A percentile compares a stretch with the other conserved stretches of the same genome.
Evolutionary conservation across 2,113 vertebrate species (phyloP).

Genomic region (Labeo rohita): DNA sequence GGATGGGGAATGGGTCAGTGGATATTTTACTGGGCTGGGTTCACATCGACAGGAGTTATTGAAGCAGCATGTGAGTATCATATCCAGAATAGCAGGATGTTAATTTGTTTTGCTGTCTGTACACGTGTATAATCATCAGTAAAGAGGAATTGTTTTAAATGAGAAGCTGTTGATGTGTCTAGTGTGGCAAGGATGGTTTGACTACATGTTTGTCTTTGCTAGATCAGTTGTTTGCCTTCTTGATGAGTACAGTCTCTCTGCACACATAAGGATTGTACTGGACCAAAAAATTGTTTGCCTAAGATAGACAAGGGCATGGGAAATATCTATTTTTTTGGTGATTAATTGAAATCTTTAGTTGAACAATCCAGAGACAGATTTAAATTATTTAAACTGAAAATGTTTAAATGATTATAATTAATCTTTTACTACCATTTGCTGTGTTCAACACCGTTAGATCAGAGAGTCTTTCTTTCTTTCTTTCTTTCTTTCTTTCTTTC

Average conservation of each 20-base stretch:
- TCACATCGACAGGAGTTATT: slow-evolving; percentile 84
- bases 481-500: too few species aligned
- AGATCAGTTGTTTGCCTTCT: not conserved
- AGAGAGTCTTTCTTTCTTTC: not conserved
- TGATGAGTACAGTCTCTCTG: not conserved
- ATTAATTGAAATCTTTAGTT: not conserved
- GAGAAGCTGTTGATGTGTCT: not conserved
- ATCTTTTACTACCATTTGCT: not conserved
- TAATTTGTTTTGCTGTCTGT: not conserved
- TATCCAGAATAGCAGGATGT: not conserved
- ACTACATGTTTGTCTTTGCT: not conserved
- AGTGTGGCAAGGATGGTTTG: not conserved
- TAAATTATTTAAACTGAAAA: not conserved
- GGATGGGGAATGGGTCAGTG: slow-evolving; percentile 82
- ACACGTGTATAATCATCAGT: not conserved
- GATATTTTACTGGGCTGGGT: slow-evolving; percentile 82
- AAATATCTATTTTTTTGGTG: not conserved
- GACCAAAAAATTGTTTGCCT: not conserved
- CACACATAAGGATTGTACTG: not conserved
- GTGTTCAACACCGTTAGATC: not conserved
- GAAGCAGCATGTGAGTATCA: slow-evolving; percentile 80
- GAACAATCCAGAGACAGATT: not conserved
- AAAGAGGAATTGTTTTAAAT: not conserved
- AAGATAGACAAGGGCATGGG: not conserved
- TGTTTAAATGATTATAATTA: not conserved